Evolutionary conservation across 2,888 invertebrate genomes (phyloP).

Genomic region (Cheiracanthium punctorium): DNA sequence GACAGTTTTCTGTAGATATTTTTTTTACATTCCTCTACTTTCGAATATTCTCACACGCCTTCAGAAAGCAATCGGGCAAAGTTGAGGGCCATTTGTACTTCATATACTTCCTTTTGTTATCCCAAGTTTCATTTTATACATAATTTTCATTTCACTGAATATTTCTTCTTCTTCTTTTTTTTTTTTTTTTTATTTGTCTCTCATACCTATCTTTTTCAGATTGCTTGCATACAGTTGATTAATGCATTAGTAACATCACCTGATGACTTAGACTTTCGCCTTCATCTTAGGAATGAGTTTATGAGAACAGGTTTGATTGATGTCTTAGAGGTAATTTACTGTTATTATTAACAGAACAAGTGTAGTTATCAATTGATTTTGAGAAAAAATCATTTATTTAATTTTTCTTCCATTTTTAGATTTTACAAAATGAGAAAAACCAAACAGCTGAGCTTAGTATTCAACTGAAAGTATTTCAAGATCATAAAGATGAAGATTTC

Average conservation of each 20-base stretch:
- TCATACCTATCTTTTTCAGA: slow-evolving; percentile 79
- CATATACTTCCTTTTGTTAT: no score
- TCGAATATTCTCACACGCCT: no score
- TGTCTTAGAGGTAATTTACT: slow-evolving; percentile 79
- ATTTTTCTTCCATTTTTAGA: slow-evolving; percentile 67
- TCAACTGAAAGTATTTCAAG: slow-evolving; percentile 91
- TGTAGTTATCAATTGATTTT: no score
- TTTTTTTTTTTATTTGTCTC: not conserved
- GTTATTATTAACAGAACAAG: not conserved
- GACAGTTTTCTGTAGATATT: no score
- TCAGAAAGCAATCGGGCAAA: no score
- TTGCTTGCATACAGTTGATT: slow-evolving; percentile 92
- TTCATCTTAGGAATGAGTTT: slow-evolving; percentile 95
- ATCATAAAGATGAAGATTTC: slow-evolving; percentile 92
- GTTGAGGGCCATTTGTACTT: no score
- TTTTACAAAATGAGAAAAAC: slow-evolving; percentile 80
- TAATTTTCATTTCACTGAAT: no score
- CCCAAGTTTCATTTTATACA: no score
- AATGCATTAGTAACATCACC: slow-evolving; percentile 91
- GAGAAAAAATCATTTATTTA: not conserved
- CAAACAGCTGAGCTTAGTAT: slow-evolving; percentile 85
- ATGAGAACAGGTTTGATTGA: slow-evolving; percentile 95
- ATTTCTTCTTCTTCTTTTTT: no score
- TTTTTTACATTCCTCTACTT: no score
- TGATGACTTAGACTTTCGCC: slow-evolving; percentile 93